These are phyloP conservation scores for Phocides pigmalion DNA, from an alignment of 1,140 invertebrate genomes.

Conservation along the genomic window DNA sequence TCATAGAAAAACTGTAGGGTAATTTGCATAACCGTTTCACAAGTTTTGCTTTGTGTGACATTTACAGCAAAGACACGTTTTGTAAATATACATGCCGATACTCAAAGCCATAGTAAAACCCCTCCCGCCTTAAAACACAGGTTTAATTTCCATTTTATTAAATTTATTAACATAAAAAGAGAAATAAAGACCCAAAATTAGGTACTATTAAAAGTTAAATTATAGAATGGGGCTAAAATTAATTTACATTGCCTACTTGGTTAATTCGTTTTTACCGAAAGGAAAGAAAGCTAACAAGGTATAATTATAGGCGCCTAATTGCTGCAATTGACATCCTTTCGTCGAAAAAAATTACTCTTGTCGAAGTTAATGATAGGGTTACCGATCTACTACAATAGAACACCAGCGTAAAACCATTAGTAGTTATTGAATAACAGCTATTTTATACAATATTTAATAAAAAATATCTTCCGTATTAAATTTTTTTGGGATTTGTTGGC, in stretches of 20 bases:
- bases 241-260: slow-evolving; percentile 61
- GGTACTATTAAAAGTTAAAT: slow-evolving; percentile 46
- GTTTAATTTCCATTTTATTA: not conserved
- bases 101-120: not conserved
- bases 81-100: slow-evolving; percentile 2
- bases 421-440: not conserved
- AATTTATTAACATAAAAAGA: not conserved
- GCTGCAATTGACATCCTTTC: slow-evolving; percentile 65
- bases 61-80: slow-evolving; percentile 5
- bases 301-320: slow-evolving; percentile 68
- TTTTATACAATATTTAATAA: too few relatives aligned
- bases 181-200: slow-evolving; percentile 38
- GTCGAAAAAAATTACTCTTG: slow-evolving; percentile 56
- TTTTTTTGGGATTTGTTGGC: too few relatives aligned
- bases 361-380: slow-evolving; percentile 71
- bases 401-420: not conserved
- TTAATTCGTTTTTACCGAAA: slow-evolving; percentile 36
- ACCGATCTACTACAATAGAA: slow-evolving; percentile 34
- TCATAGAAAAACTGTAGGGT: slow-evolving; percentile 60
- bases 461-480: too few relatives aligned
- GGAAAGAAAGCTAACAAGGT: slow-evolving; percentile 60
- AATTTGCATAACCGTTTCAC: slow-evolving; percentile 61
- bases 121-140: not conserved
- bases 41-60: slow-evolving; percentile 19
- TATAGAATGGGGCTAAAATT: slow-evolving; percentile 49